These are phyloP conservation scores for Rhopalosiphum nymphaeae DNA, from an alignment of 2,888 invertebrate genomes.

Conservation along the genomic window DNA sequence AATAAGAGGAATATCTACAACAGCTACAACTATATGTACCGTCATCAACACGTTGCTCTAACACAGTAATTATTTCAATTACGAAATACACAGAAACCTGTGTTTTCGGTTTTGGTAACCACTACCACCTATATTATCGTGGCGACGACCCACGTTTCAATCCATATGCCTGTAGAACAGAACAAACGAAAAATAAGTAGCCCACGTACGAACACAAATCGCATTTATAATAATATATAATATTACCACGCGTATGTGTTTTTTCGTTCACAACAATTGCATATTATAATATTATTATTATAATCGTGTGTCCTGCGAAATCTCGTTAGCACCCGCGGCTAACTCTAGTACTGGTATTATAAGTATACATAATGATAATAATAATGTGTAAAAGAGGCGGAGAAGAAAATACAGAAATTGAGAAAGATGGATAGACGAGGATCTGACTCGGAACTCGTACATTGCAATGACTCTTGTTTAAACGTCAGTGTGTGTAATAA, in stretches of 20 bases:
- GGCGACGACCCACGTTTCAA: slow-evolving; percentile 10
- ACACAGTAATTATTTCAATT: slow-evolving; percentile 49
- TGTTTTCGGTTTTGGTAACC: slow-evolving; percentile 35
- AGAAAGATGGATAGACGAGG: not conserved
- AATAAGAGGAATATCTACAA: not conserved
- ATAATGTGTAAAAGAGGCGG: not conserved
- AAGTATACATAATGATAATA: not conserved
- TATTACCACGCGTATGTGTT: not conserved
- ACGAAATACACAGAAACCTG: slow-evolving; percentile 25
- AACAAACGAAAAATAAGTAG: slow-evolving; percentile 20
- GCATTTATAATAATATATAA: not conserved
- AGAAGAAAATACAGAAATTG: not conserved
- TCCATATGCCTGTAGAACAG: not conserved
- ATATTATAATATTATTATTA: slow-evolving; percentile 3
- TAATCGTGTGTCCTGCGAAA: slow-evolving; percentile 1
- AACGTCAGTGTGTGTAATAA: not conserved
- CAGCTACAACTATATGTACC: not conserved
- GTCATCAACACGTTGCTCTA: not conserved
- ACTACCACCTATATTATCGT: not conserved
- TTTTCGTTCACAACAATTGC: slow-evolving; percentile 25
- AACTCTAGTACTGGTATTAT: not conserved
- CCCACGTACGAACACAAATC: slow-evolving; percentile 40
- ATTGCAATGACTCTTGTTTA: slow-evolving; percentile 34
- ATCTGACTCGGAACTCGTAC: slow-evolving; percentile 18
- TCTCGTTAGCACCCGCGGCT: slow-evolving; percentile 54